Conservation (phyloP, 2,113 vertebrate genomes). For the Grus americana region DNA sequence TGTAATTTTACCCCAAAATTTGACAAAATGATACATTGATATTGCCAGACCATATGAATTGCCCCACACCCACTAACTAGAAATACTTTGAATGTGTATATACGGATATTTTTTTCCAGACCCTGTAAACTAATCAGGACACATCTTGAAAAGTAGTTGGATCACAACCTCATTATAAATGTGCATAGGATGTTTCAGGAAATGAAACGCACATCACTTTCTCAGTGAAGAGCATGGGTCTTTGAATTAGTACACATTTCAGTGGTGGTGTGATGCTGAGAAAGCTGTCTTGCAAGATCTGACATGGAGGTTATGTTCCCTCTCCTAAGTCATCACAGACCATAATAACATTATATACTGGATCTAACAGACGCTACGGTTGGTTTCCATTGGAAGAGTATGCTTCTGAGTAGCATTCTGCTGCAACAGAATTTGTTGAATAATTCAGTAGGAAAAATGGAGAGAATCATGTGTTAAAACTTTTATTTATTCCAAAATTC, state of each 20-base stretch:
- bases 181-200: neutral
- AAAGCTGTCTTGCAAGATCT: neutral
- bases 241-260: neutral
- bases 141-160: neutral
- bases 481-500: neutral
- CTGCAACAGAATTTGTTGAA: neutral
- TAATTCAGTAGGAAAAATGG: neutral
- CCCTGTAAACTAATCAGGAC: neutral
- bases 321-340: neutral
- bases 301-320: neutral
- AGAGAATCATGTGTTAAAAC: neutral
- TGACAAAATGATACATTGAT: neutral
- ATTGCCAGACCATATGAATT: neutral
- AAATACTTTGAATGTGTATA: neutral
- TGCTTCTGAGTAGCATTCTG: neutral
- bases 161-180: neutral
- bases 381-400: neutral
- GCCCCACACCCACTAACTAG: neutral
- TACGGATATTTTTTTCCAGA: fast-evolving
- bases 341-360: neutral
- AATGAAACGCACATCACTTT: neutral
- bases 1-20: neutral
- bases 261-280: neutral
- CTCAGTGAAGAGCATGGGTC: neutral
- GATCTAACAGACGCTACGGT: neutral